Conservation (phyloP, 2,888 invertebrate species). For the Drosophila austrosaltans region DNA sequence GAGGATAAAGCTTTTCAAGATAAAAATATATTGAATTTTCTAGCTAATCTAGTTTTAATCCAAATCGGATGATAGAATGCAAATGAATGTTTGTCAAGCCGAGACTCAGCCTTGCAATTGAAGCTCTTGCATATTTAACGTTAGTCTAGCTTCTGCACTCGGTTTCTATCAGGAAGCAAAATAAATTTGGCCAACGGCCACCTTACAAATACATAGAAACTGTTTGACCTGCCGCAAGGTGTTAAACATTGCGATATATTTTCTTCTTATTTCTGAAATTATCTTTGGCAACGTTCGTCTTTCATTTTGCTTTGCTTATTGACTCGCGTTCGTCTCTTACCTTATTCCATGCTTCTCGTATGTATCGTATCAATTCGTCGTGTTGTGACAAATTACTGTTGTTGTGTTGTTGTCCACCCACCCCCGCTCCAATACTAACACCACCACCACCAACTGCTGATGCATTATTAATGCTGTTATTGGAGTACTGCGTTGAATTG, state of each 20-base stretch:
- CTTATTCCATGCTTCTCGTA: constrained; percentile 91
- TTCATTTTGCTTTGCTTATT: background rate
- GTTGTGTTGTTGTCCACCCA: constrained; percentile 10
- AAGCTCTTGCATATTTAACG: no score
- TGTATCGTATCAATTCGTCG: constrained; percentile 91
- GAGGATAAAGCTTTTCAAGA: no score
- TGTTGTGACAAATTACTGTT: constrained; percentile 84
- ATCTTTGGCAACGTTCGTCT: background rate
- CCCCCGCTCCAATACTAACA: constrained; percentile 41
- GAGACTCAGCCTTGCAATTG: no score
- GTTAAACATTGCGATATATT: constrained; percentile 31
- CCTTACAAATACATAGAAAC: constrained; percentile 8
- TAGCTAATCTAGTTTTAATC: no score
- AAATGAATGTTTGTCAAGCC: no score
- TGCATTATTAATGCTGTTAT: constrained; percentile 68
- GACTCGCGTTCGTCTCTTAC: constrained; percentile 79
- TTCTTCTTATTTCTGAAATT: constrained; percentile 14
- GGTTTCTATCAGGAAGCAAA: constrained; percentile 1
- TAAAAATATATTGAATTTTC: no score
- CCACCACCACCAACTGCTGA: constrained; percentile 54
- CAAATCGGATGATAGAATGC: no score
- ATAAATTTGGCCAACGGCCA: background rate
- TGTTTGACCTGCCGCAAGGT: constrained; percentile 49
- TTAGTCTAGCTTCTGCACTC: background rate
- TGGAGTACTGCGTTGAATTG: constrained; percentile 65